Evolutionary conservation across 2,888 invertebrate genomes (phyloP).

Genomic region (Aphodius granarius): DNA sequence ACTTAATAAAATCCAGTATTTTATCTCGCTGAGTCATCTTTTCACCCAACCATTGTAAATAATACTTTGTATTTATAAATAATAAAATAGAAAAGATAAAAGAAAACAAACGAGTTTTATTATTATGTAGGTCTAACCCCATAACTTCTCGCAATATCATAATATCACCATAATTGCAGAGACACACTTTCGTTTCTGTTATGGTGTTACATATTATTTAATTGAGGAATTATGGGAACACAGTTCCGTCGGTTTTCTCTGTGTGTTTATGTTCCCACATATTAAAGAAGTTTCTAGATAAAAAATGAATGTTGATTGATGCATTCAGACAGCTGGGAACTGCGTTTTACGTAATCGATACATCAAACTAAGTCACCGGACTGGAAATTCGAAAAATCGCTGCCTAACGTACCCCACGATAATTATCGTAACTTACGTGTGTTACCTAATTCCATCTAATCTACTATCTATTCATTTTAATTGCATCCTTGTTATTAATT

Average conservation of each 20-base stretch:
- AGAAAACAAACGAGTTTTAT: neutral
- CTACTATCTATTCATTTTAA: neutral
- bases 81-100: conserved; percentile 22
- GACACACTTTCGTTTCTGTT: too few species aligned
- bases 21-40: conserved; percentile 19
- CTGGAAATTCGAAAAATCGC: neutral
- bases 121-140: too few species aligned
- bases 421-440: neutral
- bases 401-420: neutral
- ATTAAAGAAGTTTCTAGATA: neutral
- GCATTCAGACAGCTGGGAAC: neutral
- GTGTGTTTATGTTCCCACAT: neutral
- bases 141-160: too few species aligned
- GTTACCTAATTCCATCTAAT: neutral
- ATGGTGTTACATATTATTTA: neutral
- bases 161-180: too few species aligned
- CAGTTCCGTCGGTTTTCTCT: neutral
- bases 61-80: conserved; percentile 26
- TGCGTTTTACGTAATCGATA: neutral
- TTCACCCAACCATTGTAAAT: conserved; percentile 22
- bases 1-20: conserved; percentile 20
- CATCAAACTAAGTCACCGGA: neutral
- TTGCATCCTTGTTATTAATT: neutral
- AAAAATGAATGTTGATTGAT: neutral
- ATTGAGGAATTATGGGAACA: neutral